Evolutionary conservation across 1,140 invertebrate genomes (phyloP).

Genomic region (Macrocentrus cingulum): DNA sequence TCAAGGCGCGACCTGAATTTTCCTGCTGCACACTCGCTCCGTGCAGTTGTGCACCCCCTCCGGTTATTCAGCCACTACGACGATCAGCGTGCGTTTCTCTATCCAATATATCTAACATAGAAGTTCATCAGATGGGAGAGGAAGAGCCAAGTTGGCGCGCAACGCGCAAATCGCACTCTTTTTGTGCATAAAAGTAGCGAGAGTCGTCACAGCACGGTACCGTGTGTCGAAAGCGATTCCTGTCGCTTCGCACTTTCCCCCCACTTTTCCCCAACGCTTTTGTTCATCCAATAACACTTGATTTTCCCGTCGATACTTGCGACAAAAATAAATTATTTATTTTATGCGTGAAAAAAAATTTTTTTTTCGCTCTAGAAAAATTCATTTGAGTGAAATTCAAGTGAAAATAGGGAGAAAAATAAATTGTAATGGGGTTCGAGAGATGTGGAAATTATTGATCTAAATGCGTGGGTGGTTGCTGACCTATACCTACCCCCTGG

Average conservation of each 20-base stretch:
- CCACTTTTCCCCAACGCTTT: too few relatives aligned
- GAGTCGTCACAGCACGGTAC: constrained; percentile 24
- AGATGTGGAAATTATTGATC: neutral
- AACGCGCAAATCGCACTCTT: constrained; percentile 11
- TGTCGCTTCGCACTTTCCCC: constrained; percentile 18
- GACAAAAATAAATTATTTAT: too few relatives aligned
- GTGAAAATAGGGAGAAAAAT: too few relatives aligned
- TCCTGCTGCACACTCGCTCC: constrained; percentile 51
- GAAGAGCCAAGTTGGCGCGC: too few relatives aligned
- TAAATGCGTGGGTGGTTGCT: neutral
- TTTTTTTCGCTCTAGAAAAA: too few relatives aligned
- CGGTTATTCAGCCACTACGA: too few relatives aligned
- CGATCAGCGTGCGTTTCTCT: constrained; percentile 16
- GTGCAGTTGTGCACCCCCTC: constrained; percentile 27
- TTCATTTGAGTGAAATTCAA: too few relatives aligned
- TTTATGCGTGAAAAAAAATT: too few relatives aligned
- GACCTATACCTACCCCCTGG: neutral
- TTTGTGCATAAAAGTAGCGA: constrained; percentile 39
- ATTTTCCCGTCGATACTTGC: constrained; percentile 10
- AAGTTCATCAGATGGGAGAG: too few relatives aligned
- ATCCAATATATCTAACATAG: too few relatives aligned
- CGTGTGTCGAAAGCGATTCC: constrained; percentile 30
- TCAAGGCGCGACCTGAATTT: constrained; percentile 62
- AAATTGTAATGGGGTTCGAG: neutral
- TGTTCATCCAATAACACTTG: constrained; percentile 15